These are phyloP conservation scores for Drosophila mettleri DNA, from an alignment of 2,888 invertebrate species.

Conservation along the genomic window DNA sequence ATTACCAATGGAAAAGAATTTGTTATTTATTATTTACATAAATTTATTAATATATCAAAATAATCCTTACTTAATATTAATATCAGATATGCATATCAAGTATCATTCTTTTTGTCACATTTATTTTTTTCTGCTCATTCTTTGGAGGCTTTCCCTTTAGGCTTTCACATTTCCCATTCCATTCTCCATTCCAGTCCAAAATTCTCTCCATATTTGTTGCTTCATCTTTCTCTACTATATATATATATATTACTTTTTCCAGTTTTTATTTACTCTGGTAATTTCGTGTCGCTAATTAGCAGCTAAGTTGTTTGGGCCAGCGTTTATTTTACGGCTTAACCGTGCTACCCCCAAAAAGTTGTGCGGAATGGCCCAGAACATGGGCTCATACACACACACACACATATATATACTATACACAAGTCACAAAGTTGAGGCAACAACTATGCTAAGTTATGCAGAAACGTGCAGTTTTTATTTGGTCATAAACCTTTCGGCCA, in stretches of 20 bases:
- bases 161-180: not conserved
- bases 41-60: not conserved
- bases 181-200: too few species aligned
- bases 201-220: not conserved
- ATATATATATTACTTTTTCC: conserved; percentile 14
- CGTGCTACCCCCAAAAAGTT: conserved; percentile 18
- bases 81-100: not conserved
- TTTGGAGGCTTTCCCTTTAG: not conserved
- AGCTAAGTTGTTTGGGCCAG: conserved; percentile 35
- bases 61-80: not conserved
- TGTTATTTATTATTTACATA: not conserved
- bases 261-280: conserved; percentile 37
- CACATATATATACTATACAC: not conserved
- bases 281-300: conserved; percentile 60
- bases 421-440: conserved; percentile 12
- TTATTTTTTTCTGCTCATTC: not conserved
- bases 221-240: conserved; percentile 13
- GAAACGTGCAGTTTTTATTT: conserved; percentile 63
- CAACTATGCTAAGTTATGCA: conserved; percentile 59
- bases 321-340: conserved; percentile 35
- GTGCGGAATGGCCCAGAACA: conserved; percentile 24
- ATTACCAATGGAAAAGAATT: not conserved
- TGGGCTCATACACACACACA: conserved; percentile 2
- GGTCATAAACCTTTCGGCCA: conserved; percentile 54
- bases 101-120: not conserved